Conservation (phyloP, 1,140 invertebrate species). For the Zaprionus vittiger region DNA sequence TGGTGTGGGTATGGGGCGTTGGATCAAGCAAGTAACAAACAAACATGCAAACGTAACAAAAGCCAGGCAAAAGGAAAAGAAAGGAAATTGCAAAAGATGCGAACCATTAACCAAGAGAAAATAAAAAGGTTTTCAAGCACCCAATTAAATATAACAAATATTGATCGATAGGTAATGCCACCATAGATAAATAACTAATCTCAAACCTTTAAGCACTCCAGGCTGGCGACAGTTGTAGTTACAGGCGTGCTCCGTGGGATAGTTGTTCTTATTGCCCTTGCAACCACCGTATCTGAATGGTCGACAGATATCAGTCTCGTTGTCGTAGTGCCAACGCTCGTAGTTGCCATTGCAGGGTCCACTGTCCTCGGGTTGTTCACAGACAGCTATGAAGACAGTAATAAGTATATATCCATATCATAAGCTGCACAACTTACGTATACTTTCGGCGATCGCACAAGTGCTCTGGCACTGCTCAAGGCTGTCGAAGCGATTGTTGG, state of each 20-base stretch:
- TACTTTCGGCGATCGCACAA: slow-evolving; percentile 89
- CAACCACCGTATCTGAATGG: slow-evolving; percentile 95
- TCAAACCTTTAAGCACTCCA: slow-evolving; percentile 89
- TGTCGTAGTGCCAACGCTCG: slow-evolving; percentile 92
- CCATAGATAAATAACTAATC: slow-evolving; percentile 32
- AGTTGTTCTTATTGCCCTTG: slow-evolving; percentile 95
- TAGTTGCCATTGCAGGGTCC: slow-evolving; percentile 95
- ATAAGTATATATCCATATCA: neutral
- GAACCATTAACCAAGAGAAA: slow-evolving; percentile 61
- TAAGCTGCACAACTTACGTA: slow-evolving; percentile 86
- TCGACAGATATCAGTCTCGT: slow-evolving; percentile 88
- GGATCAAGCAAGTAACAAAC: slow-evolving; percentile 57
- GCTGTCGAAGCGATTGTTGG: slow-evolving; percentile 94
- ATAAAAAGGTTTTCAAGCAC: slow-evolving; percentile 23
- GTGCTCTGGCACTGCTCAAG: slow-evolving; percentile 92
- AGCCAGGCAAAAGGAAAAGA: slow-evolving; percentile 48
- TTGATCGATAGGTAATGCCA: neutral
- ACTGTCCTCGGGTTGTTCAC: slow-evolving; percentile 89
- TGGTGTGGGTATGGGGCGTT: slow-evolving; percentile 35
- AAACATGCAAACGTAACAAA: slow-evolving; percentile 66
- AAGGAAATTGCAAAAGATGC: slow-evolving; percentile 49
- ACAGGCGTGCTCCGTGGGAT: slow-evolving; percentile 92
- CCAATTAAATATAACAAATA: slow-evolving; percentile 28
- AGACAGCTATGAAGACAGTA: slow-evolving; percentile 88
- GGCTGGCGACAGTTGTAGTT: slow-evolving; percentile 90